Percentiles rank a stretch among this genome's conserved stretches.
Conservation (phyloP, 2,888 invertebrate genomes). For the Idaea dimidiata region DNA sequence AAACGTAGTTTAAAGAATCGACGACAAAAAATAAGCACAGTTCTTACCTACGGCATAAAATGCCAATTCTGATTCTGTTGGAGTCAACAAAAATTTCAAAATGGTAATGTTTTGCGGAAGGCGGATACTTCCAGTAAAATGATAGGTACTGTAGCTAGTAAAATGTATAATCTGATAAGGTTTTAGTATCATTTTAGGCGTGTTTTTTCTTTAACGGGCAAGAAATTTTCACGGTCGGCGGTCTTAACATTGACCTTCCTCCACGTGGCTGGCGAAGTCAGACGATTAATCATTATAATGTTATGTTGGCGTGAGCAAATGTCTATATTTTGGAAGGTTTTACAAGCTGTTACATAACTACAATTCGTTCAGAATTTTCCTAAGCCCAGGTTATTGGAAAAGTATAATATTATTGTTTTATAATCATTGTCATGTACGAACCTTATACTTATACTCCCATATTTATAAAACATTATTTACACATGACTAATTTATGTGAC, state of each 20-base stretch:
- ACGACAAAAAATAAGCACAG: too few relatives aligned
- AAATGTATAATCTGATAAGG: background rate
- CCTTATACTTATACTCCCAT: too few relatives aligned
- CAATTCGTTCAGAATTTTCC: background rate
- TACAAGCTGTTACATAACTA: slow-evolving; percentile 1
- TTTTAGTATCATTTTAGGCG: background rate
- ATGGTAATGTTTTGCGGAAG: too few relatives aligned
- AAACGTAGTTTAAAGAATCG: too few relatives aligned
- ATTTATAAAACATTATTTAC: too few relatives aligned
- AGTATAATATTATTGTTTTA: background rate
- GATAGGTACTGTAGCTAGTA: background rate
- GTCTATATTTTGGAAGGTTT: slow-evolving; percentile 5
- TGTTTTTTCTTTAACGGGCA: background rate
- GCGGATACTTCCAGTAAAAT: background rate
- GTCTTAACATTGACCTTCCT: slow-evolving; percentile 29
- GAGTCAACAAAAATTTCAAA: too few relatives aligned
- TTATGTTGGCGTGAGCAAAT: slow-evolving; percentile 9
- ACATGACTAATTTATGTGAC: too few relatives aligned
- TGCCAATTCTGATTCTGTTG: too few relatives aligned
- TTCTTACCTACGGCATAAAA: too few relatives aligned
- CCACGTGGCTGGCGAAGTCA: slow-evolving; percentile 16
- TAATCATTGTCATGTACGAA: too few relatives aligned
- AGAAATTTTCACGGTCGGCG: slow-evolving; percentile 11
- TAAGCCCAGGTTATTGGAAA: background rate
- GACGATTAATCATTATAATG: slow-evolving; percentile 17